A percentile compares a stretch with the other conserved stretches of the same genome.
phyloP scores from a whole-genome alignment of 2,888 invertebrate species.

The Adineta ricciae region DNA sequence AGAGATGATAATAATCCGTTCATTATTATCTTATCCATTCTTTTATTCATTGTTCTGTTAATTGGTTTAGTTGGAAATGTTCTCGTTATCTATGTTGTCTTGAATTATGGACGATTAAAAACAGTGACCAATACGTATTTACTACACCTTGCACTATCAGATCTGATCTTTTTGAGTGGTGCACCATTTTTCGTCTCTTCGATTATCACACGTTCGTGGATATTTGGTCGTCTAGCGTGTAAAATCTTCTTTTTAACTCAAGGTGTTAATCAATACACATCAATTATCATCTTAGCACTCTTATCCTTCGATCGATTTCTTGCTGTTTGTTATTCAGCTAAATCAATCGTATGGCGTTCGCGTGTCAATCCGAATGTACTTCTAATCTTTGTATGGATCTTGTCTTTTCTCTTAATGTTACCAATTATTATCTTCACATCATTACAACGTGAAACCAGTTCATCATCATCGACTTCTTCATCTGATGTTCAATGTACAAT shows the following conservation, averaged over 20 bases:
- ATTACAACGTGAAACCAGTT: neutral
- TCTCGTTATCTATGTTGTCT: constrained; percentile 31
- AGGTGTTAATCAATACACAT: constrained; percentile 33
- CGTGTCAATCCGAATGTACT: neutral
- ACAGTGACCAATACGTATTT: constrained; percentile 28
- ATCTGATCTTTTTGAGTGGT: constrained; percentile 31
- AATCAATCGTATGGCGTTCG: neutral
- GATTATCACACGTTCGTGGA: constrained; percentile 27
- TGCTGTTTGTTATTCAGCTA: constrained; percentile 2
- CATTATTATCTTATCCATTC: neutral
- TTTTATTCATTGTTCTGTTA: neutral
- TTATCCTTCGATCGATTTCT: constrained; percentile 27
- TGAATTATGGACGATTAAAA: constrained; percentile 23
- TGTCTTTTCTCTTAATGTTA: neutral
- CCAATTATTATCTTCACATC: neutral
- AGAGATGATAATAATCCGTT: neutral
- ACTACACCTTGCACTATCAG: constrained; percentile 26
- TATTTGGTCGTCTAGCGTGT: constrained; percentile 26
- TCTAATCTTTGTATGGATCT: neutral
- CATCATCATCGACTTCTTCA: too few relatives aligned
- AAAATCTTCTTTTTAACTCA: constrained; percentile 26
- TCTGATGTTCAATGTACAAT: neutral
- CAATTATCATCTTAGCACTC: constrained; percentile 27
- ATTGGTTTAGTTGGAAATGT: constrained; percentile 26
- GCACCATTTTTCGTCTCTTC: constrained; percentile 27